Conservation (phyloP, 2,888 invertebrate genomes). For the Hetaerina titia region DNA sequence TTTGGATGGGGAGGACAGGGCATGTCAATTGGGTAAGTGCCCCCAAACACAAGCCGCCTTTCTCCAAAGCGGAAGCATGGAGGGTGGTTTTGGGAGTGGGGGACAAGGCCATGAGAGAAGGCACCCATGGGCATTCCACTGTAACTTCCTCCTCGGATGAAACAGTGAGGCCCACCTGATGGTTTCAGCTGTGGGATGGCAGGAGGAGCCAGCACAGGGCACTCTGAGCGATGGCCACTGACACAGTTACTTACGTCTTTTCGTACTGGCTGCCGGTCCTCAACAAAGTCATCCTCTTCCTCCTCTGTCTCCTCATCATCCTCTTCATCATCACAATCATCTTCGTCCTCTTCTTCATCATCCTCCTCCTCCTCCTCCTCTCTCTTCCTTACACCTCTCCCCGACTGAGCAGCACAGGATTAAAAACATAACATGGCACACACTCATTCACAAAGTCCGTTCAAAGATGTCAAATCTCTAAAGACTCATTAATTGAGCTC, state of each 20-base stretch:
- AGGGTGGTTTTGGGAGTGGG: background rate
- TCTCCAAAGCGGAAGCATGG: slow-evolving; percentile 51
- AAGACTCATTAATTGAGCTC: background rate
- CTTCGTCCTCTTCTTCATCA: slow-evolving; percentile 41
- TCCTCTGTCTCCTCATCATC: slow-evolving; percentile 40
- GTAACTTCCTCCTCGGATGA: slow-evolving; percentile 32
- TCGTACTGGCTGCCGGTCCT: slow-evolving; percentile 35
- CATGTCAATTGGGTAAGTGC: slow-evolving; percentile 91
- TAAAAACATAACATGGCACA: slow-evolving; percentile 40
- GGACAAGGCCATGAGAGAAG: slow-evolving; percentile 32
- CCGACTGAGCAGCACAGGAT: slow-evolving; percentile 46
- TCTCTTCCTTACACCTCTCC: slow-evolving; percentile 20
- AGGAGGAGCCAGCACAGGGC: slow-evolving; percentile 37
- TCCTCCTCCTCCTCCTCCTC: slow-evolving; percentile 31
- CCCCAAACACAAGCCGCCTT: slow-evolving; percentile 87
- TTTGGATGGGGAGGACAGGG: slow-evolving; percentile 77
- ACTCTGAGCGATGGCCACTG: background rate
- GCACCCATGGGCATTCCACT: slow-evolving; percentile 71
- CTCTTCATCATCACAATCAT: background rate
- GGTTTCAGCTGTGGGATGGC: slow-evolving; percentile 34
- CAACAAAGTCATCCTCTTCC: slow-evolving; percentile 46
- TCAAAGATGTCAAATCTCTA: no score
- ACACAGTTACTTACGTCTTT: slow-evolving; percentile 59
- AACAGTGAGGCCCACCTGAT: slow-evolving; percentile 44
- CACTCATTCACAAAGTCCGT: background rate